A percentile compares a stretch with the other conserved stretches of the same genome.
These are phyloP conservation scores for Drosophila pegasa DNA, from an alignment of 2,888 invertebrate species.

Conservation along the genomic window DNA sequence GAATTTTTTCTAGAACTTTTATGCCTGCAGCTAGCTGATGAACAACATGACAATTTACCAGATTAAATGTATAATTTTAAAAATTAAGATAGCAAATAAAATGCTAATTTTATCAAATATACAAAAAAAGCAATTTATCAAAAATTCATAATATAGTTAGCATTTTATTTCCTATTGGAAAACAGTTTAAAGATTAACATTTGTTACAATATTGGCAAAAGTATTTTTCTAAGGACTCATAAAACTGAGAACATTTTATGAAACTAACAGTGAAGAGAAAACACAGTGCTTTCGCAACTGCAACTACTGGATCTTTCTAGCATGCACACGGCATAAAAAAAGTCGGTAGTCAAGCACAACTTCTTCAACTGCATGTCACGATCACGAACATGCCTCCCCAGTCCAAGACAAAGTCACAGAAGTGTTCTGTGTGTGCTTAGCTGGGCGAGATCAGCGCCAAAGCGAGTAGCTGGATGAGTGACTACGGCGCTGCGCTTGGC, in stretches of 20 bases:
- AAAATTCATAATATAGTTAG: too few species aligned
- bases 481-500: conserved; percentile 43
- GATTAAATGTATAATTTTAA: too few species aligned
- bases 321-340: conserved; percentile 18
- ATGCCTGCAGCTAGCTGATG: too few species aligned
- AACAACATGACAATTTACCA: too few species aligned
- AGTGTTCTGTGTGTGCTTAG: conserved; percentile 10
- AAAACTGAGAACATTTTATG: conserved; percentile 2
- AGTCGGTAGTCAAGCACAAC: conserved; percentile 50
- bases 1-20: too few species aligned
- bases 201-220: too few species aligned
- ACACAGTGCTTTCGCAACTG: conserved; percentile 5
- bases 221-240: not conserved
- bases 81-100: too few species aligned
- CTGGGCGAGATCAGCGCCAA: conserved; percentile 40
- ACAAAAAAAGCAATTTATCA: too few species aligned
- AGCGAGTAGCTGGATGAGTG: conserved; percentile 49
- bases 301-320: conserved; percentile 27
- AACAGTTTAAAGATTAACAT: too few species aligned
- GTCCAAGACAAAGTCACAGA: conserved; percentile 4
- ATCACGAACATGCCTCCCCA: conserved; percentile 36
- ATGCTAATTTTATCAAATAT: too few species aligned
- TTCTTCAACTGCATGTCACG: conserved; percentile 51
- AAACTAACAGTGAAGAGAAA: conserved; percentile 1
- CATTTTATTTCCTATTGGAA: too few species aligned